Evolutionary conservation across 2,113 vertebrate genomes (phyloP).

Genomic region (Heterotilapia buettikoferi): DNA sequence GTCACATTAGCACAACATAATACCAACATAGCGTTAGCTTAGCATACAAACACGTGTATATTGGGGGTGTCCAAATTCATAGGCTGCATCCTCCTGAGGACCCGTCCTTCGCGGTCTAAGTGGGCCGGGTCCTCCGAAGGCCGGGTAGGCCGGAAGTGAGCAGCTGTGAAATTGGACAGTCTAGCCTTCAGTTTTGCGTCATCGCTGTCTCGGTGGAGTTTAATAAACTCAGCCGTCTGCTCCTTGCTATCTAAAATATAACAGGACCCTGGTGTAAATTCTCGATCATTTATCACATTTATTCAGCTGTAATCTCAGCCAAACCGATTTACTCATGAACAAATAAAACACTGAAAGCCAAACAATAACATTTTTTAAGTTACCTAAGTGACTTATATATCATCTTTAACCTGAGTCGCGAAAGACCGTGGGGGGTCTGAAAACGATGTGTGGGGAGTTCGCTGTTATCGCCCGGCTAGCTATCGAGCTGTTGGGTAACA

Average conservation of each 20-base stretch:
- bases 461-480: neutral
- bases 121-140: neutral
- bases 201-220: neutral
- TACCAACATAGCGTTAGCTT: neutral
- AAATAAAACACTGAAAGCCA: neutral
- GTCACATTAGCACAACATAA: neutral
- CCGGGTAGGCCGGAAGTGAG: neutral
- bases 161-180: neutral
- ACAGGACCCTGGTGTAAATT: neutral
- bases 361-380: neutral
- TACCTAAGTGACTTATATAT: neutral
- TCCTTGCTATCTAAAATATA: neutral
- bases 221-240: neutral
- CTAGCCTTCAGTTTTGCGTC: neutral
- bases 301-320: neutral
- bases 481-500: neutral
- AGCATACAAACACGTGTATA: neutral
- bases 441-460: rapidly evolving
- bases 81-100: neutral
- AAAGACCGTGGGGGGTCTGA: neutral
- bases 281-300: neutral
- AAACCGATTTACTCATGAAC: rapidly evolving
- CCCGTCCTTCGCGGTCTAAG: rapidly evolving
- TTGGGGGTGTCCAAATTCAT: neutral
- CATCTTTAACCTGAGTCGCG: neutral